A percentile compares a stretch with the other conserved stretches of the same genome.
phyloP scores from a whole-genome alignment of 2,797 vertebrate genomes.

The Trachops cirrhosus region DNA sequence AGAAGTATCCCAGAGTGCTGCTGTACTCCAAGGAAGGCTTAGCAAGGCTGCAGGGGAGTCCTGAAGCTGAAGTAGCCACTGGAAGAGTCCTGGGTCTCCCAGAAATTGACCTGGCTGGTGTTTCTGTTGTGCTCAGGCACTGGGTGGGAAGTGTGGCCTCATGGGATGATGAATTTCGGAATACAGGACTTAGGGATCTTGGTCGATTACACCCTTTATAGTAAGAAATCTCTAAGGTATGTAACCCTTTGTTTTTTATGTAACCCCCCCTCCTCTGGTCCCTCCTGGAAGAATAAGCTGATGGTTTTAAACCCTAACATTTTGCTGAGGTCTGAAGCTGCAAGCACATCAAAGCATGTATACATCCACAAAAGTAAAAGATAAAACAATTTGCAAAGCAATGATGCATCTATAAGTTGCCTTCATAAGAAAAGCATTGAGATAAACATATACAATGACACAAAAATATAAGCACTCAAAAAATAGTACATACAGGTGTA shows the following conservation, averaged over 20 bases:
- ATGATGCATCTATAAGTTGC: not conserved
- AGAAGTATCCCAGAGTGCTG: not conserved
- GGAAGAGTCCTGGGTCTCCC: not conserved
- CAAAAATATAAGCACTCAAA: not conserved
- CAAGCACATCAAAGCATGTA: not conserved
- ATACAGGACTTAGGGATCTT: not conserved
- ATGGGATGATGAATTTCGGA: not conserved
- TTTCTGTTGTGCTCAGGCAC: not conserved
- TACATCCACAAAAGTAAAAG: not conserved
- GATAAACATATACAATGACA: not conserved
- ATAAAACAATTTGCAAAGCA: not conserved
- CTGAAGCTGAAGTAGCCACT: not conserved
- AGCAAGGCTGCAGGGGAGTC: not conserved
- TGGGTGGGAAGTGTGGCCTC: not conserved
- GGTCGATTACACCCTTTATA: not conserved
- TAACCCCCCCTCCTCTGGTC: fast-evolving
- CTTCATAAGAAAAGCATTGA: not conserved
- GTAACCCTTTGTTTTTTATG: not conserved
- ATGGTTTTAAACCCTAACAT: not conserved
- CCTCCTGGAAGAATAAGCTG: not conserved
- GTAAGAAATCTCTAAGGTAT: not conserved
- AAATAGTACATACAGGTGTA: not conserved
- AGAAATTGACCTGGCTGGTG: not conserved
- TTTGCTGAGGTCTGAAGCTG: not conserved
- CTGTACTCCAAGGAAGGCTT: not conserved